These are phyloP conservation scores for Rhinolophus sinicus DNA, from an alignment of 2,113 vertebrate genomes.

Conservation along the genomic window DNA sequence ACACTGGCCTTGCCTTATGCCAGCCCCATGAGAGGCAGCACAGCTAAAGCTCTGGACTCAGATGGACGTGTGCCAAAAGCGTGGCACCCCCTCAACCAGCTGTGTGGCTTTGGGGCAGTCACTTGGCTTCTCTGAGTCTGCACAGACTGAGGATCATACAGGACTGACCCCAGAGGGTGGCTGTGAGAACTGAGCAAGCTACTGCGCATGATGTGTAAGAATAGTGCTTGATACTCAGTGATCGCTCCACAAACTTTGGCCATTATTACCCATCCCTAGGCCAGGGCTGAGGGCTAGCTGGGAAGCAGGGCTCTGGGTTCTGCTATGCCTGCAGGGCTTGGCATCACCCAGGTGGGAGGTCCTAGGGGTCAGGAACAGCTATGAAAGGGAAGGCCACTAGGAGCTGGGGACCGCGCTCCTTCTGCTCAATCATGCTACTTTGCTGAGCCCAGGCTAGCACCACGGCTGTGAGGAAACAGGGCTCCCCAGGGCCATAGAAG, in stretches of 20 bases:
- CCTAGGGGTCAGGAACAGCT: background rate
- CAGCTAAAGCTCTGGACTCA: background rate
- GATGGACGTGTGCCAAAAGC: background rate
- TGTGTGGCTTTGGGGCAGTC: background rate
- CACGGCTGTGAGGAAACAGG: background rate
- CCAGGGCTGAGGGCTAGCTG: background rate
- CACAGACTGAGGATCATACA: background rate
- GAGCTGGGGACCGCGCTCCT: background rate
- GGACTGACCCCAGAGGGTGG: background rate
- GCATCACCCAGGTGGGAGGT: background rate
- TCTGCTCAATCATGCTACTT: background rate
- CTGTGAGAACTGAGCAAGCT: background rate
- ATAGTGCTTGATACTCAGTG: background rate
- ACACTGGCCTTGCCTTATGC: background rate
- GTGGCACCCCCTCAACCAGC: background rate
- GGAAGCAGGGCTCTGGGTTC: background rate
- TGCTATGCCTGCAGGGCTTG: too few relatives aligned
- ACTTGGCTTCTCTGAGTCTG: background rate
- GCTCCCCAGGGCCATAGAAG: background rate
- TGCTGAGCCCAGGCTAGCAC: background rate
- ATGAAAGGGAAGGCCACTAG: background rate
- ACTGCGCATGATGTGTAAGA: rapidly evolving
- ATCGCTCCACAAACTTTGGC: rapidly evolving
- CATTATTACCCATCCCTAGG: too few relatives aligned
- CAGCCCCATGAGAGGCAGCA: background rate